Evolutionary conservation across 2,113 vertebrate species (phyloP).

Genomic region (Ochotona curzoniae): DNA sequence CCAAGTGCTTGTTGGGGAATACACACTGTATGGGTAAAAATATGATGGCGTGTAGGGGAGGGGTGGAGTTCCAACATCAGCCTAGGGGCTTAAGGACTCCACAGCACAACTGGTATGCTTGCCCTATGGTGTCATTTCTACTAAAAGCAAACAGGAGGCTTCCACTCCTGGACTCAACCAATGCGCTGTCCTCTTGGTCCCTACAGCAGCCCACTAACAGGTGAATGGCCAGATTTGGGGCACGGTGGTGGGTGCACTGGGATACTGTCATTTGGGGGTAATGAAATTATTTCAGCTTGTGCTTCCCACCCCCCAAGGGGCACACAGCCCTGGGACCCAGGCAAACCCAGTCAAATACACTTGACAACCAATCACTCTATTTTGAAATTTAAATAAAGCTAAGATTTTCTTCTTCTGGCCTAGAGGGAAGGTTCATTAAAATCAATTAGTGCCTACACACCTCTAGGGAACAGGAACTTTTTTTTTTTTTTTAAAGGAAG

Average conservation of each 20-base stretch:
- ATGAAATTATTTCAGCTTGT: conserved; percentile 58
- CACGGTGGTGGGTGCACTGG: background rate
- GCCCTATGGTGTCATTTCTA: too few species aligned
- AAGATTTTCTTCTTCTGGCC: conserved; percentile 80
- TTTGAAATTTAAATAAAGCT: conserved; percentile 84
- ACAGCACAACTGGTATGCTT: background rate
- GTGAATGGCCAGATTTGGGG: background rate
- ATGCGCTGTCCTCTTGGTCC: background rate
- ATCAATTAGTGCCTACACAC: conserved; percentile 85
- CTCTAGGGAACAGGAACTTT: conserved; percentile 82
- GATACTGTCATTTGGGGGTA: background rate
- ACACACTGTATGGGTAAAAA: conserved; percentile 30
- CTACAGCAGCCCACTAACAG: background rate
- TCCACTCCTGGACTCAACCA: background rate
- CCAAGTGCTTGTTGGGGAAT: background rate
- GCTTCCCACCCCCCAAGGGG: conserved; percentile 39
- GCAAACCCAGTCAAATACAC: conserved; percentile 65
- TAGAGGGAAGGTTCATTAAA: conserved; percentile 86
- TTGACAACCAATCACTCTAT: conserved; percentile 76
- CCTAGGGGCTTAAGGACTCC: conserved; percentile 3
- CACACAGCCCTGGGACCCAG: conserved; percentile 33
- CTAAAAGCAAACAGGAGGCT: conserved; percentile 12
- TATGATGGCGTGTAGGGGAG: background rate
- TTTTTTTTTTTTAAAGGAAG: conserved; percentile 57
- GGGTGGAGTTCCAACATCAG: background rate